phyloP scores from a whole-genome alignment of 2,888 invertebrate genomes.

The Brenthis hecate region DNA sequence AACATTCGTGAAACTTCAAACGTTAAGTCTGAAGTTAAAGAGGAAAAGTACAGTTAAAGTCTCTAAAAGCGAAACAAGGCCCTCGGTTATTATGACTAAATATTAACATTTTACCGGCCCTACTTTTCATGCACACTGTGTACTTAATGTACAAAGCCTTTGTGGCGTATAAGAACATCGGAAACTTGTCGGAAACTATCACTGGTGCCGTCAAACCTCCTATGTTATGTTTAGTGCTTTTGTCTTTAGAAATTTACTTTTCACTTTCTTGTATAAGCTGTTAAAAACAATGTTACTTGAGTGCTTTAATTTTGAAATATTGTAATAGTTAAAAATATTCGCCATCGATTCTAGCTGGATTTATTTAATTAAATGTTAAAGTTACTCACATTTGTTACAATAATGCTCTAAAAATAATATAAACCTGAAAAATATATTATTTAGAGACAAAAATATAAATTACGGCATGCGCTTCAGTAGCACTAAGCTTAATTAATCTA shows the following conservation, averaged over 20 bases:
- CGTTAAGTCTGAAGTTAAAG: not conserved
- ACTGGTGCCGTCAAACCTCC: constrained; percentile 29
- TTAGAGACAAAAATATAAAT: constrained; percentile 49
- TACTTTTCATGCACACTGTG: constrained; percentile 36
- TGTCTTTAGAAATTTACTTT: constrained; percentile 32
- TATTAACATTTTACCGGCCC: constrained; percentile 24
- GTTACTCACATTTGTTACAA: no score
- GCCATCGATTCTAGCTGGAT: no score
- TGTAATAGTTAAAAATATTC: constrained; percentile 8
- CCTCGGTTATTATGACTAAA: constrained; percentile 18
- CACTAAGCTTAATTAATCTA: constrained; percentile 62
- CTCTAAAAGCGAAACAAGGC: constrained; percentile 11
- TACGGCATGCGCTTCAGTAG: constrained; percentile 53
- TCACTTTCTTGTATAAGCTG: constrained; percentile 9
- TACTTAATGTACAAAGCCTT: constrained; percentile 37
- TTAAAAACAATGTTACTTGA: constrained; percentile 16
- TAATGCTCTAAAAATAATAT: no score
- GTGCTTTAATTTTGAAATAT: constrained; percentile 1
- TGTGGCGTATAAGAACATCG: constrained; percentile 35
- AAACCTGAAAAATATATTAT: constrained; percentile 10
- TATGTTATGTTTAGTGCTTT: constrained; percentile 31
- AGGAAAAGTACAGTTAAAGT: not conserved
- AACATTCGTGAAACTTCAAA: not conserved
- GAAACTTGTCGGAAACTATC: constrained; percentile 39
- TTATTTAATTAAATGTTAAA: no score